phyloP scores from a whole-genome alignment of 92 coral and sea anemone species.

The Heliopora coerulea region DNA sequence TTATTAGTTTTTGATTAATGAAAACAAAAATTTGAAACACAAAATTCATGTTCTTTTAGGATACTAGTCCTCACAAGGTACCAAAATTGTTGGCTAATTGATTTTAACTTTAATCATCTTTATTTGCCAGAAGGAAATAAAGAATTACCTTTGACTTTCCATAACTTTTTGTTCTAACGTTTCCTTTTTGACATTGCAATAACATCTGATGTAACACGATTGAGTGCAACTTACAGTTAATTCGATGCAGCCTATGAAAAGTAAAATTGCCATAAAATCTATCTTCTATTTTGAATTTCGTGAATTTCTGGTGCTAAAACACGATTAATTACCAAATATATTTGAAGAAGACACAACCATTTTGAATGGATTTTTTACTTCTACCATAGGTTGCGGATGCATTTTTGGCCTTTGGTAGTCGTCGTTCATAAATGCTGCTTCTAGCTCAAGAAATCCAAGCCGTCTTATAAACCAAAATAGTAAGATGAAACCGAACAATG shows the following conservation, averaged over 20 bases:
- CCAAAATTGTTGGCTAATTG: too few relatives aligned
- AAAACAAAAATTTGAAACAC: too few relatives aligned
- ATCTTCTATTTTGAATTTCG: too few relatives aligned
- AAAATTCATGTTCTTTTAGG: too few relatives aligned
- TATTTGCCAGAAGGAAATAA: too few relatives aligned
- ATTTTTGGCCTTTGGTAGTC: slow-evolving; percentile 56
- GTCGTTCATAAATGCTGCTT: slow-evolving; percentile 57
- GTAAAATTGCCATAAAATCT: background rate
- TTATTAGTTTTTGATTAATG: too few relatives aligned
- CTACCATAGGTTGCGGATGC: slow-evolving; percentile 66
- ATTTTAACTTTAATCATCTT: too few relatives aligned
- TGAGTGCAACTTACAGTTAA: slow-evolving; percentile 51
- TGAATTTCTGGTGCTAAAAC: too few relatives aligned
- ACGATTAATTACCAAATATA: slow-evolving; percentile 11
- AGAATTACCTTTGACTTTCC: slow-evolving; percentile 5
- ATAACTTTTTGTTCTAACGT: slow-evolving; percentile 46
- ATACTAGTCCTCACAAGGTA: too few relatives aligned
- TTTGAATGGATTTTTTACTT: slow-evolving; percentile 78
- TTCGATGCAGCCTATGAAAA: slow-evolving; percentile 53
- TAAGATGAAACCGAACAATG: slow-evolving; percentile 61
- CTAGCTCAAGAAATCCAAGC: slow-evolving; percentile 68
- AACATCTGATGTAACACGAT: slow-evolving; percentile 62
- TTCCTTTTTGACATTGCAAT: slow-evolving; percentile 73
- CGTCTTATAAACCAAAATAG: slow-evolving; percentile 68
- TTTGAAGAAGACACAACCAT: slow-evolving; percentile 43